These are phyloP conservation scores for Larimichthys polyactis DNA, from an alignment of 2,113 vertebrate species.

Conservation along the genomic window DNA sequence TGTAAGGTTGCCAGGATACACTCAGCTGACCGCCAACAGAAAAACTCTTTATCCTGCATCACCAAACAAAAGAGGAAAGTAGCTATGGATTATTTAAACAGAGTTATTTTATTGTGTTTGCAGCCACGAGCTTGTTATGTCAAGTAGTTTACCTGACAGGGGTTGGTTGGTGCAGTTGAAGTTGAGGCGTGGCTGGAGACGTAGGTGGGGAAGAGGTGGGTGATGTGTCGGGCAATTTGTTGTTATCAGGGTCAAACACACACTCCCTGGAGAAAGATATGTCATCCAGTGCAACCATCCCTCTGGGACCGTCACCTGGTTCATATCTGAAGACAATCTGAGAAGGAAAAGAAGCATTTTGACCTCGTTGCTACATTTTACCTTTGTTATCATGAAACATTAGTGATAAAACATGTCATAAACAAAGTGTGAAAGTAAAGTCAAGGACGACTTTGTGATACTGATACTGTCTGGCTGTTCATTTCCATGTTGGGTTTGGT, in stretches of 20 bases:
- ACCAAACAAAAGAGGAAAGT: neutral
- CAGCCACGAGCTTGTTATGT: neutral
- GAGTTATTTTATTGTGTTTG: neutral
- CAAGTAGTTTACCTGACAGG: conserved; percentile 72
- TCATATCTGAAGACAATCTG: conserved; percentile 80
- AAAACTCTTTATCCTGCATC: conserved; percentile 77
- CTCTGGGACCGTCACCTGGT: conserved; percentile 22
- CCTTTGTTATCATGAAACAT: neutral
- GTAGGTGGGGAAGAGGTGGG: conserved; percentile 58
- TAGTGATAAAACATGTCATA: neutral
- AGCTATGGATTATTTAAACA: neutral
- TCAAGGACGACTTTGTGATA: neutral
- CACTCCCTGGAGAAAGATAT: conserved; percentile 82
- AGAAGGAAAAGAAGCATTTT: neutral
- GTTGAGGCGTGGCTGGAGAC: conserved; percentile 17
- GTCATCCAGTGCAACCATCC: conserved; percentile 79
- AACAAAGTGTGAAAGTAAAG: neutral
- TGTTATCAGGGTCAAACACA: conserved; percentile 76
- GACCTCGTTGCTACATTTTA: neutral
- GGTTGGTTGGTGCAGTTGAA: conserved; percentile 27
- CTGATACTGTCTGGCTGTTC: neutral
- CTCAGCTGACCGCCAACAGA: conserved; percentile 73
- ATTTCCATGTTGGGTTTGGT: no score
- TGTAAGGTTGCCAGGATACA: conserved; percentile 65
- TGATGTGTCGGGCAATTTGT: conserved; percentile 63